Conservation (phyloP, 2,797 vertebrate species). For the Pachyuromys duprasi region DNA sequence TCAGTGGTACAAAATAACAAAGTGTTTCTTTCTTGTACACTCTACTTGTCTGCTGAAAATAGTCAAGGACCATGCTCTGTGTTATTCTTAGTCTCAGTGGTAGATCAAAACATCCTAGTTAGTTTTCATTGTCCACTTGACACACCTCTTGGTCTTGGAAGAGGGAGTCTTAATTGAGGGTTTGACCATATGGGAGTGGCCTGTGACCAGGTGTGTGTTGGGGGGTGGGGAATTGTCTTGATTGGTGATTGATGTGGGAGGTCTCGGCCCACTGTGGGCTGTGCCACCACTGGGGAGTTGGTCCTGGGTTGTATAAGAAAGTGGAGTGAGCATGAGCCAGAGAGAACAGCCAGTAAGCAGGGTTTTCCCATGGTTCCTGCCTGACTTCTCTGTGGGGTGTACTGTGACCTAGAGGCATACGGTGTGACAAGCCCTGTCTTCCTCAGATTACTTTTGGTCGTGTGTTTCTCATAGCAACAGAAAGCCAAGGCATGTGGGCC, state of each 20-base stretch:
- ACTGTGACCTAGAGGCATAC: background rate
- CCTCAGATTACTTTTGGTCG: background rate
- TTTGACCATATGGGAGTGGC: background rate
- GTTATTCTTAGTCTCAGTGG: background rate
- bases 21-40: background rate
- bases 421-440: too few relatives aligned
- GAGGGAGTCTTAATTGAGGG: background rate
- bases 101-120: background rate
- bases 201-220: background rate
- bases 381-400: background rate
- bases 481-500: background rate
- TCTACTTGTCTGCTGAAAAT: background rate
- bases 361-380: background rate
- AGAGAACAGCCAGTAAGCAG: background rate
- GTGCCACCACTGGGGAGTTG: background rate
- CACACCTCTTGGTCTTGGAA: too few relatives aligned
- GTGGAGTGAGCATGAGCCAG: too few relatives aligned
- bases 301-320: background rate
- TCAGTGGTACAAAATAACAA: background rate
- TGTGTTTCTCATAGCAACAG: background rate
- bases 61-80: accelerated
- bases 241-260: background rate
- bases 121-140: background rate
- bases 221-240: background rate
- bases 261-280: too few relatives aligned